A percentile compares a stretch with the other conserved stretches of the same genome.
phyloP scores from a whole-genome alignment of 2,888 invertebrate species.

The Phyllotreta cruciferae region DNA sequence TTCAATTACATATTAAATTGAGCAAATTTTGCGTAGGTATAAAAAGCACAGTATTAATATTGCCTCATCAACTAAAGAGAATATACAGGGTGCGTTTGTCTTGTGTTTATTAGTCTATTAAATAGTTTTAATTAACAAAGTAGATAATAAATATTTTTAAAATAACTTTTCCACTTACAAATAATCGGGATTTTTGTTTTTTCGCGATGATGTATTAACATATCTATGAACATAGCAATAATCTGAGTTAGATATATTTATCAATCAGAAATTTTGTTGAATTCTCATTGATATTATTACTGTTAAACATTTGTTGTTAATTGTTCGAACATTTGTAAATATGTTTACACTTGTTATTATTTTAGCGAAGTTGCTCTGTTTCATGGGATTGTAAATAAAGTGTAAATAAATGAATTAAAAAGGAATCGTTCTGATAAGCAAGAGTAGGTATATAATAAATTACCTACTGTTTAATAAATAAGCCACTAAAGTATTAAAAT shows the following conservation, averaged over 20 bases:
- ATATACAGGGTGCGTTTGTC: no score
- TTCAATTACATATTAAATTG: no score
- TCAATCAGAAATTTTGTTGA: conserved; percentile 12
- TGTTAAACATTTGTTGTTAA: conserved; percentile 25
- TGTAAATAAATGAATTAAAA: conserved; percentile 23
- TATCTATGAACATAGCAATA: conserved; percentile 14
- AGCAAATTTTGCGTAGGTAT: no score
- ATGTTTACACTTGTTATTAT: not conserved
- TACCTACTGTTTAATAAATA: no score
- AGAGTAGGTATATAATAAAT: no score
- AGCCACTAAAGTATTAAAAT: no score
- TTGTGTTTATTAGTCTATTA: no score
- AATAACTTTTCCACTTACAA: not conserved
- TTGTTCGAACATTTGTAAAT: conserved; percentile 18
- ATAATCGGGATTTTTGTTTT: not conserved
- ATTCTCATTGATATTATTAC: conserved; percentile 5
- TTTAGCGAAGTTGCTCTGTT: not conserved
- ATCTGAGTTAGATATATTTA: not conserved
- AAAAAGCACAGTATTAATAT: no score
- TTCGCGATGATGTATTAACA: not conserved
- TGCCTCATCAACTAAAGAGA: no score
- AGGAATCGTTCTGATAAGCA: no score
- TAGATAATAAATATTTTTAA: conserved; percentile 3
- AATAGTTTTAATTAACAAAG: no score
- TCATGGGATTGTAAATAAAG: conserved; percentile 7